Evolutionary conservation across 2,113 vertebrate species (phyloP), one percentile per base, ranked within the genome.

Genomic region (Sorex fumeus): DNA sequence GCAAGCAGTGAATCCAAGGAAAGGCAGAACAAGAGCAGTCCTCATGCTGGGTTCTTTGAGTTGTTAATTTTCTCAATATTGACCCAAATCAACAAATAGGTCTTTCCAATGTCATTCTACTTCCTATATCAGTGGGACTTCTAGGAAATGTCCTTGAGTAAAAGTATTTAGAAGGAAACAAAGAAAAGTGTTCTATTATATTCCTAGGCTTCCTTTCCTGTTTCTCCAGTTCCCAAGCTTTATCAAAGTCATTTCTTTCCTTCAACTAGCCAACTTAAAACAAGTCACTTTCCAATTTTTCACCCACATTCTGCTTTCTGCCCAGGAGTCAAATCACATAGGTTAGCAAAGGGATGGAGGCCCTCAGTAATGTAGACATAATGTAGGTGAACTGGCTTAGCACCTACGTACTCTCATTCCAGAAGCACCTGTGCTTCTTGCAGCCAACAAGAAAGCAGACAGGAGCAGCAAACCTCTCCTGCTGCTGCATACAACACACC

Each of bases 21-120:
- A 43, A 90, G 79, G 28, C 25, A 0, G 30, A 72, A 0, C 25
- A 64, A 19, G 27, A 19, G 6, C 47, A 53, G 18, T 81, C 82
- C 93, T 95, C 72, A 95, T 93, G 96, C 94, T 96, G 96, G 93
- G 47, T 94, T 95, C 93, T 95, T 95, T 92, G 92, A 79, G 66
- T 77, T 69, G 27, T 72, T 28, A 0, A 23, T 64, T 79, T 34
- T 27, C 67, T 45, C 34, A 3, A 15, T 12, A 30, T 7, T 74
- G 47, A 77, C 53, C 40, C 15, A 34, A 53, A 30, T 36, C 67
- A 47, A n/a, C 62, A 83, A 45, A 43, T 10, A 90, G 27, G 27
- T 6, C 32, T 72, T 88, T 34, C 28, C 83, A 70, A 60, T 57
- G 84, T 10, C 80, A 34, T 36, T 15, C 28, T 77, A 4, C 62